phyloP scores from a whole-genome alignment of 2,888 invertebrate genomes.

The Patella caerulea region DNA sequence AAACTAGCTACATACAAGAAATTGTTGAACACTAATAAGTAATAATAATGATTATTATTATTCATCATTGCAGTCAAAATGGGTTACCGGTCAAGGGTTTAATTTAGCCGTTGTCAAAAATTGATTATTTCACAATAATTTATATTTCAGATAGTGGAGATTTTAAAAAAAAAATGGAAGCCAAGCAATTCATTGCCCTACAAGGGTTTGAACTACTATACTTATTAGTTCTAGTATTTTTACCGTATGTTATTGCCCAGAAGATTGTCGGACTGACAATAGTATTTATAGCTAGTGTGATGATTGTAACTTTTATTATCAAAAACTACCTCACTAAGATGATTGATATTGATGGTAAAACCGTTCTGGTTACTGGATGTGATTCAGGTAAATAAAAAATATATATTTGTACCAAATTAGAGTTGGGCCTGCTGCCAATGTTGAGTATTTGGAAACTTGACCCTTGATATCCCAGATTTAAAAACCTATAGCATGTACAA shows the following conservation, averaged over 20 bases:
- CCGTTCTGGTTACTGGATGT: conserved; percentile 62
- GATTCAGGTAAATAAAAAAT: conserved; percentile 55
- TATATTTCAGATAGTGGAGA: neutral
- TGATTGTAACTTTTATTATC: conserved; percentile 28
- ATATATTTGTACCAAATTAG: too few relatives aligned
- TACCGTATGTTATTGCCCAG: conserved; percentile 53
- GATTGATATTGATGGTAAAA: conserved; percentile 45
- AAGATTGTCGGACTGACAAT: conserved; percentile 41
- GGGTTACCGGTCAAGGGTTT: too few relatives aligned
- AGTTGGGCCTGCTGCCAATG: too few relatives aligned
- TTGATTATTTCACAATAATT: neutral
- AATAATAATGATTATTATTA: too few relatives aligned
- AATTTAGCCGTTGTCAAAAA: neutral
- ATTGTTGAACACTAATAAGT: too few relatives aligned
- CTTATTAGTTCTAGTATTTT: conserved; percentile 46
- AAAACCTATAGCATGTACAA: too few relatives aligned
- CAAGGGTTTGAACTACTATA: conserved; percentile 55
- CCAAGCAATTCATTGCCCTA: conserved; percentile 44
- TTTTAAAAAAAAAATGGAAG: conserved; percentile 26
- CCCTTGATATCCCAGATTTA: too few relatives aligned
- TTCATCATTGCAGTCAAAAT: too few relatives aligned
- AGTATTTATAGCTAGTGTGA: conserved; percentile 23
- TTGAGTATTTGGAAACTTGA: too few relatives aligned
- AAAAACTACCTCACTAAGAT: conserved; percentile 34
- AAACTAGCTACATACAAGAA: too few relatives aligned